A percentile compares a stretch with the other conserved stretches of the same genome.
Conservation (phyloP, 35 echinoderm and acorn worm species). For the Stichopus chloronotus region DNA sequence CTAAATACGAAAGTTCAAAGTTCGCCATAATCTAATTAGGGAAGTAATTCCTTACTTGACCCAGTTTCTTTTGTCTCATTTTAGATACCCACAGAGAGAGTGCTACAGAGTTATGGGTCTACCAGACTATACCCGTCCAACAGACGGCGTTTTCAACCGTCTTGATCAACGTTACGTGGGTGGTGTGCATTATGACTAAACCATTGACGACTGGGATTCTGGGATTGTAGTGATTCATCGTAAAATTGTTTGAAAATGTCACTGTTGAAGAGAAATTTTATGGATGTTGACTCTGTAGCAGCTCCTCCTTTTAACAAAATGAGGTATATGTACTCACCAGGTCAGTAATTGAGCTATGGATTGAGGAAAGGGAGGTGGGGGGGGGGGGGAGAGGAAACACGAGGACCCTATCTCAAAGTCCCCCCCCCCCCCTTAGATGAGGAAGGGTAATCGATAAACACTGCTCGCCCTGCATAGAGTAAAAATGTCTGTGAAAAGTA, state of each 20-base stretch:
- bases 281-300: too few species aligned
- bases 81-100: not conserved
- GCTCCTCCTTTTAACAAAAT: too few species aligned
- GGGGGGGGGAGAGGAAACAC: not conserved
- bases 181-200: too few species aligned
- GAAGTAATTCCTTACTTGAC: not conserved
- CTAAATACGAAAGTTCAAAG: not conserved
- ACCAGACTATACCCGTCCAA: too few species aligned
- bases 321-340: too few species aligned
- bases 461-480: not conserved
- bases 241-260: too few species aligned
- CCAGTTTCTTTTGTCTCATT: not conserved
- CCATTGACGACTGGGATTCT: too few species aligned
- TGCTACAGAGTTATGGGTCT: too few species aligned
- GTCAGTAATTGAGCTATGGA: not conserved
- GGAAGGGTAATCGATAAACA: not conserved
- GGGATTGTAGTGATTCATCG: too few species aligned
- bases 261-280: too few species aligned
- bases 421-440: not conserved
- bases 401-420: not conserved
- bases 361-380: not conserved
- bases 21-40: not conserved
- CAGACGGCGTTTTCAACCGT: too few species aligned
- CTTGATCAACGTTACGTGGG: too few species aligned
- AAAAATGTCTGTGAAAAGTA: not conserved